These are phyloP conservation scores for Halcyon malimbica DNA, from an alignment of 2,113 vertebrate genomes.

Conservation along the genomic window DNA sequence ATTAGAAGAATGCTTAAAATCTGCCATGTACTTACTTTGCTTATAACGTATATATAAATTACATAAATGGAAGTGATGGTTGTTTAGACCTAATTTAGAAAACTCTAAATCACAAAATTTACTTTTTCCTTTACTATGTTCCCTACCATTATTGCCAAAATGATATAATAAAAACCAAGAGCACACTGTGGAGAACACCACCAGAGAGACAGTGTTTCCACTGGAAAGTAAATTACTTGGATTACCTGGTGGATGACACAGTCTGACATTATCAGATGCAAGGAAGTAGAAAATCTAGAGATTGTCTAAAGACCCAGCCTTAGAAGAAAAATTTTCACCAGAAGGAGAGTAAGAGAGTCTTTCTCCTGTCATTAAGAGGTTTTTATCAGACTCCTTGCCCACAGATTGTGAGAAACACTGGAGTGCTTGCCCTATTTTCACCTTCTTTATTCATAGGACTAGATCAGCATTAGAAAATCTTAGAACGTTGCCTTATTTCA, in stretches of 20 bases:
- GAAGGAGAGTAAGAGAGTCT: not conserved
- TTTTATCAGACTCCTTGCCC: not conserved
- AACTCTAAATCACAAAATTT: not conserved
- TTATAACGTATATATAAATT: not conserved
- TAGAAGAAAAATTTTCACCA: not conserved
- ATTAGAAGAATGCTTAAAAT: not conserved
- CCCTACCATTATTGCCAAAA: not conserved
- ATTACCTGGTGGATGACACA: not conserved
- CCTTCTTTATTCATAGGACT: not conserved
- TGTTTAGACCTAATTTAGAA: not conserved
- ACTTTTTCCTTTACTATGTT: not conserved
- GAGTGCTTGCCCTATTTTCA: not conserved
- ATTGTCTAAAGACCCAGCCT: not conserved
- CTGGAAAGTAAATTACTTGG: not conserved
- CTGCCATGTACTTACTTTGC: not conserved
- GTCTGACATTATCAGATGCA: not conserved
- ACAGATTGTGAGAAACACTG: not conserved
- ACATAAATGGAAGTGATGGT: not conserved
- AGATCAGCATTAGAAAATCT: not conserved
- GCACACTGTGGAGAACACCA: not conserved
- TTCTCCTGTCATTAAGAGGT: not conserved
- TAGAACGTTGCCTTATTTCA: not conserved
- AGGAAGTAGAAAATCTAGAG: not conserved
- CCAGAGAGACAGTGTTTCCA: not conserved
- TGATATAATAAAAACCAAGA: not conserved